Conservation (phyloP, 2,797 vertebrate genomes). For the Catamblyrhynchus diadema region DNA sequence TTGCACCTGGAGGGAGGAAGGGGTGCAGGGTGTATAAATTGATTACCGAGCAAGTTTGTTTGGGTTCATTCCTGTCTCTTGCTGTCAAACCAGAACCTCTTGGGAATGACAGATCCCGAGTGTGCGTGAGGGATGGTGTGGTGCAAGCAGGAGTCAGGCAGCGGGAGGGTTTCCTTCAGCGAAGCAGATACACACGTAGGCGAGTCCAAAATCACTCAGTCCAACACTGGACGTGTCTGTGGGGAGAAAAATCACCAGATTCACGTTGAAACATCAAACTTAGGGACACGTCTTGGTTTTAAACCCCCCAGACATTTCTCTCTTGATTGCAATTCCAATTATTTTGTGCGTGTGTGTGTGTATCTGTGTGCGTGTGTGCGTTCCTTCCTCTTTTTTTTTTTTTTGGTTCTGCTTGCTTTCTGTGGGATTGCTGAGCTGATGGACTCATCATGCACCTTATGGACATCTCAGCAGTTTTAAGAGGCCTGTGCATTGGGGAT, state of each 20-base stretch:
- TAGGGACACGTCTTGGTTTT: slow-evolving; percentile 45
- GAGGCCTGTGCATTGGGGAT: background rate
- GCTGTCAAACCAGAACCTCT: background rate
- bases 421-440: slow-evolving; percentile 36
- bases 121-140: background rate
- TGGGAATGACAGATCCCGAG: background rate
- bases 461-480: slow-evolving; percentile 28
- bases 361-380: background rate
- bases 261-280: background rate
- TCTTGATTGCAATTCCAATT: slow-evolving; percentile 6
- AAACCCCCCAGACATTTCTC: slow-evolving; percentile 30
- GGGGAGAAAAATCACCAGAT: slow-evolving; percentile 12
- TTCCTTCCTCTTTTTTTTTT: background rate
- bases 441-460: slow-evolving; percentile 48
- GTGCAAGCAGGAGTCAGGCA: background rate
- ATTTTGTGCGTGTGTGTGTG: background rate
- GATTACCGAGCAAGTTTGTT: background rate
- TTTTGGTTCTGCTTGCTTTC: slow-evolving; percentile 15
- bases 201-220: background rate
- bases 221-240: background rate
- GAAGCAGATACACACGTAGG: background rate
- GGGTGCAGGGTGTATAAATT: background rate
- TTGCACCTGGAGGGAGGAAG: background rate
- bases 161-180: background rate
- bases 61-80: background rate